Conservation (phyloP, 1,140 invertebrate genomes). For the Diorhabda elongata region DNA sequence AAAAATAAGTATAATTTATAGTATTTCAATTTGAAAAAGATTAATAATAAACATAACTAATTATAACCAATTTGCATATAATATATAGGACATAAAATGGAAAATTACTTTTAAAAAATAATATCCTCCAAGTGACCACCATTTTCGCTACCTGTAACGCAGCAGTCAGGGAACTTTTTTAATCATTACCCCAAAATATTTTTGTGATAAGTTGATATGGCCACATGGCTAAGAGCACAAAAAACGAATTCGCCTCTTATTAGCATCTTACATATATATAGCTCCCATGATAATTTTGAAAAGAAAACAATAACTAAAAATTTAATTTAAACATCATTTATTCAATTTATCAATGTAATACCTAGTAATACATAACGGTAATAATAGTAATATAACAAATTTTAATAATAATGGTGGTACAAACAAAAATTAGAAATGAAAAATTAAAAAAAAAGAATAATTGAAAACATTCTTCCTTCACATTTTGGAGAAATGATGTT, state of each 20-base stretch:
- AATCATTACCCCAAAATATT: conserved; percentile 22
- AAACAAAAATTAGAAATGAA: too few species aligned
- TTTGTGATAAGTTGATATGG: conserved; percentile 21
- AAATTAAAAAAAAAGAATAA: too few species aligned
- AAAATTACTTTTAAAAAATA: too few species aligned
- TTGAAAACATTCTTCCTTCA: too few species aligned
- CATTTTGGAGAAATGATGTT: too few species aligned
- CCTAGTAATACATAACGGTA: conserved; percentile 24
- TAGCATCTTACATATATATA: conserved; percentile 12
- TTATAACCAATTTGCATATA: too few species aligned
- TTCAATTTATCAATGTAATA: conserved; percentile 26
- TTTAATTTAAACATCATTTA: conserved; percentile 25
- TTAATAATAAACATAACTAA: too few species aligned
- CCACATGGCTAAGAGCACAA: conserved; percentile 20
- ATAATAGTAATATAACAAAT: conserved; percentile 11
- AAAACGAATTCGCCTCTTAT: conserved; percentile 20
- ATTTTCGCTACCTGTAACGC: not conserved
- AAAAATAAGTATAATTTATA: too few species aligned
- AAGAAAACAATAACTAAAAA: conserved; percentile 25
- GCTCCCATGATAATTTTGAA: conserved; percentile 13
- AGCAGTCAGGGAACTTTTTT: conserved; percentile 23
- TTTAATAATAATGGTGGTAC: too few species aligned
- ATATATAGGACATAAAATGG: too few species aligned
- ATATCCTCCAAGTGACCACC: too few species aligned
- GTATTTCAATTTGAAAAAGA: too few species aligned